Evolutionary conservation across 2,888 invertebrate species (phyloP).

Genomic region (Dynastes tityus): DNA sequence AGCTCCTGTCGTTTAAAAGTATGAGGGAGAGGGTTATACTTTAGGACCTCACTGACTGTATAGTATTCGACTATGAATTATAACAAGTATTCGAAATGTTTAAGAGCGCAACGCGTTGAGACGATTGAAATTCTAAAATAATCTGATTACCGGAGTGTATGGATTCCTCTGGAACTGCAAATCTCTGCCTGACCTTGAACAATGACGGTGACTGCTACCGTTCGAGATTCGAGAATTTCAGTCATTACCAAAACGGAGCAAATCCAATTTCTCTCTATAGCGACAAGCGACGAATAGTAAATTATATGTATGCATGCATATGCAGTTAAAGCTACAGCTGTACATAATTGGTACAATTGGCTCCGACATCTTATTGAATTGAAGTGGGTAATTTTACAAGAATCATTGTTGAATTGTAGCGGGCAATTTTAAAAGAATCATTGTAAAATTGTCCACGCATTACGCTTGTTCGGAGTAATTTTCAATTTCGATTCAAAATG

Average conservation of each 20-base stretch:
- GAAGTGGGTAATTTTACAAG: too few relatives aligned
- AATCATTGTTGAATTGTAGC: not conserved
- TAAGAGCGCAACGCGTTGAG: not conserved
- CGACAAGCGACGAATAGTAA: not conserved
- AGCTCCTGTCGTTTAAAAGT: too few relatives aligned
- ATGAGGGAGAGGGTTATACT: too few relatives aligned
- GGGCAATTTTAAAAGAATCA: too few relatives aligned
- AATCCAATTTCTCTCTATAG: not conserved
- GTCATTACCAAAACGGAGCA: too few relatives aligned
- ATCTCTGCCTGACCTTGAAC: not conserved
- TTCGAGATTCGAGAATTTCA: slow-evolving; percentile 4
- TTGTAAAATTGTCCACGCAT: too few relatives aligned
- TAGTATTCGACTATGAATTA: too few relatives aligned
- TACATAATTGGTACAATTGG: not conserved
- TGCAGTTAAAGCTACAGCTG: not conserved
- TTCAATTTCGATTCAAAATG: not conserved
- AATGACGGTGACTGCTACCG: not conserved
- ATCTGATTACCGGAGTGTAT: not conserved
- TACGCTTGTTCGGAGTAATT: not conserved
- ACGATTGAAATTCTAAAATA: not conserved
- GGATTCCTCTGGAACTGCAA: too few relatives aligned
- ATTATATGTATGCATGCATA: too few relatives aligned
- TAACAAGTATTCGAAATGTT: too few relatives aligned
- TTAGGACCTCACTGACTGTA: too few relatives aligned
- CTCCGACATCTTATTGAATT: not conserved